Percentiles rank a stretch among this genome's conserved stretches.
phyloP scores from a whole-genome alignment of 2,888 invertebrate genomes.

The Plagiodera versicolora region DNA sequence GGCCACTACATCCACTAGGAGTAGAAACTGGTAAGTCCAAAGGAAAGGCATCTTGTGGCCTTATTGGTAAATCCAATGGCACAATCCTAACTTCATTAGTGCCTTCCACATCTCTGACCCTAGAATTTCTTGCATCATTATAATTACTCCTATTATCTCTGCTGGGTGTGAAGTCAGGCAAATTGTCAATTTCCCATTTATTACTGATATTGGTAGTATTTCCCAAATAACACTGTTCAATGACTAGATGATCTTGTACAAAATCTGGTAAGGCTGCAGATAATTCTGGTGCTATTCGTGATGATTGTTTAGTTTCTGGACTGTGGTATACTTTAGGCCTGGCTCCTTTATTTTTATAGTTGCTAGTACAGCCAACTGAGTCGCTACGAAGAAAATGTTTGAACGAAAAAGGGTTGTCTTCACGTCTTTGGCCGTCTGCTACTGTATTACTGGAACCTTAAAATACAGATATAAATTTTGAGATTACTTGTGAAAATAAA shows the following conservation, averaged over 20 bases:
- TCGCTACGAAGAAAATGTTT: constrained; percentile 73
- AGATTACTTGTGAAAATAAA: no score
- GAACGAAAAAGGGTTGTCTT: constrained; percentile 82
- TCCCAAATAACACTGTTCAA: constrained; percentile 66
- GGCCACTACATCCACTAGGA: constrained; percentile 33
- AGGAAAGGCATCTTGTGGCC: constrained; percentile 50
- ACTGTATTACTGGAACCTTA: constrained; percentile 22
- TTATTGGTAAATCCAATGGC: constrained; percentile 49
- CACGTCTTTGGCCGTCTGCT: constrained; percentile 49
- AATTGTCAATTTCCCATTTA: constrained; percentile 49
- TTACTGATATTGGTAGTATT: constrained; percentile 55
- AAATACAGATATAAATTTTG: not conserved
- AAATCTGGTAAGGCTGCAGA: constrained; percentile 80
- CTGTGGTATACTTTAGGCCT: constrained; percentile 69
- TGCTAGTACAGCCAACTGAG: constrained; percentile 60
- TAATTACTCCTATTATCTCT: constrained; percentile 28
- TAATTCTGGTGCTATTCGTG: constrained; percentile 56
- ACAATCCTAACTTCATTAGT: constrained; percentile 29
- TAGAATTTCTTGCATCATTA: not conserved
- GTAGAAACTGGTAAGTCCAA: constrained; percentile 50
- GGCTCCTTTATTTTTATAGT: constrained; percentile 72
- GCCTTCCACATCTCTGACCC: not conserved
- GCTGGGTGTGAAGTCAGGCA: constrained; percentile 30
- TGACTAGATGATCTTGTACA: constrained; percentile 85
- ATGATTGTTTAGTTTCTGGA: constrained; percentile 41